Conservation (phyloP, 1,140 invertebrate genomes). For the Chymomyza costata region DNA sequence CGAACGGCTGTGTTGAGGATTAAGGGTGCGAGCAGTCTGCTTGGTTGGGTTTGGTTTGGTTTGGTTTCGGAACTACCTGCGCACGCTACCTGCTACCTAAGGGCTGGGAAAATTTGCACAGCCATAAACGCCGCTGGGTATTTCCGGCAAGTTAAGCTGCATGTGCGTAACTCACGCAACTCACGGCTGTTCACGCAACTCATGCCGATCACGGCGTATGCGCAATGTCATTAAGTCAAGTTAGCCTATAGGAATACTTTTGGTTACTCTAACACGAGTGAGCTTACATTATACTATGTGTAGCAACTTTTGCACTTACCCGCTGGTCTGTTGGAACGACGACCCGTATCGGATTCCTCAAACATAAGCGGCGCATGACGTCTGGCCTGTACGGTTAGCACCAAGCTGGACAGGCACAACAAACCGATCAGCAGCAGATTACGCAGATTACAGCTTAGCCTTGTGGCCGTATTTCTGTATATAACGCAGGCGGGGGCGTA, state of each 20-base stretch:
- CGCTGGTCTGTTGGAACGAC: conserved; percentile 68
- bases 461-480: conserved; percentile 1
- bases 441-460: conserved; percentile 25
- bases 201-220: conserved; percentile 15
- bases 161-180: conserved; percentile 1
- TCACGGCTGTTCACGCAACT: background rate
- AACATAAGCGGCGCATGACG: conserved; percentile 67
- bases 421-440: conserved; percentile 59
- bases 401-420: conserved; percentile 31
- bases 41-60: background rate
- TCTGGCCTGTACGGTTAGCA: conserved; percentile 47
- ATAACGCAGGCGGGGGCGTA: background rate
- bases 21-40: conserved; percentile 58
- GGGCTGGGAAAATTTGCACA: background rate
- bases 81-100: background rate
- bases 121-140: background rate
- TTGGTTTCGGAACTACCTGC: conserved; percentile 27
- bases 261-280: too few species aligned
- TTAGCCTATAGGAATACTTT: background rate
- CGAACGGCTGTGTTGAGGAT: conserved; percentile 23
- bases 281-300: too few species aligned
- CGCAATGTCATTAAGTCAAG: conserved; percentile 14
- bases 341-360: conserved; percentile 62
- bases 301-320: conserved; percentile 63
- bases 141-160: conserved; percentile 8